Conservation (phyloP, 2,888 invertebrate species). For the Drosophila fulvimacula region DNA sequence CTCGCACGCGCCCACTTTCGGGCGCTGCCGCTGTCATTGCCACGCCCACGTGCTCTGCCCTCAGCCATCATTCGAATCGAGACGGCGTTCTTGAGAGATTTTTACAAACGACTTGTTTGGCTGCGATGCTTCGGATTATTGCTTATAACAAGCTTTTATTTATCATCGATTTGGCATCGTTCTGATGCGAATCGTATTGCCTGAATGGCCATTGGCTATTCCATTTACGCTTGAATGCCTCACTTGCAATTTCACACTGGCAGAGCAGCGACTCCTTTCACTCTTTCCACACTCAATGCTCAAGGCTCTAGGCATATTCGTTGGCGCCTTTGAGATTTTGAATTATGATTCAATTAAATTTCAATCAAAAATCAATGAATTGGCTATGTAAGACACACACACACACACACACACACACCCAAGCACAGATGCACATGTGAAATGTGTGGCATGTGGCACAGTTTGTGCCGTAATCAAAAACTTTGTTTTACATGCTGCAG, state of each 20-base stretch:
- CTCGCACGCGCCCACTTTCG: conserved; percentile 45
- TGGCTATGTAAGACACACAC: conserved; percentile 33
- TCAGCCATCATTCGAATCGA: conserved; percentile 9
- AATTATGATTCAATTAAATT: conserved; percentile 76
- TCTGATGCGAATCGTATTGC: conserved; percentile 51
- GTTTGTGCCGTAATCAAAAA: conserved; percentile 59
- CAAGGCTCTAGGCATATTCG: background rate
- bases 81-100: conserved; percentile 28
- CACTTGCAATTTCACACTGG: conserved; percentile 41
- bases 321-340: conserved; percentile 34
- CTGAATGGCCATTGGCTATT: conserved; percentile 43
- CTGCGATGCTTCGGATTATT: conserved; percentile 64
- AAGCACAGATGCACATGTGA: conserved; percentile 7
- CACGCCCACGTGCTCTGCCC: conserved; percentile 15
- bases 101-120: conserved; percentile 60
- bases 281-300: background rate
- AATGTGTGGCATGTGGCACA: conserved; percentile 53
- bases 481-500: conserved; percentile 71
- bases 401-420: conserved; percentile 8
- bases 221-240: conserved; percentile 47
- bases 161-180: conserved; percentile 71
- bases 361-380: conserved; percentile 74
- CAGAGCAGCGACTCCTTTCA: background rate
- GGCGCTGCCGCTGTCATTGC: conserved; percentile 5
- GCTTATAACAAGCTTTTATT: conserved; percentile 73